These are phyloP conservation scores for Rhagium mordax DNA, from an alignment of 2,888 invertebrate genomes.

Conservation along the genomic window DNA sequence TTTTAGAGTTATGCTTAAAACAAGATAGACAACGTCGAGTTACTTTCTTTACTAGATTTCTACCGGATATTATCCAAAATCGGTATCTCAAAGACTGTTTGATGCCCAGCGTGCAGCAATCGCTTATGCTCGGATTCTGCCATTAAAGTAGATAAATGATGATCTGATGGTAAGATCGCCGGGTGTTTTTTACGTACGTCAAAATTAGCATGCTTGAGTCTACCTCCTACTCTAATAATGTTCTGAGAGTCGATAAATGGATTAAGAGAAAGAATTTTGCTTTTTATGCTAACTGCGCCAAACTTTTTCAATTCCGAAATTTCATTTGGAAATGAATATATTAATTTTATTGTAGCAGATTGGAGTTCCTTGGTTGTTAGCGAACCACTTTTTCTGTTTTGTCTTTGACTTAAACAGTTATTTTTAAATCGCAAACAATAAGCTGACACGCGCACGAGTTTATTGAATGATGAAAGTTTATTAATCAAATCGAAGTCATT, in stretches of 20 bases:
- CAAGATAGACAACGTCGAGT: conserved; percentile 19
- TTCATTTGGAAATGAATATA: too few species aligned
- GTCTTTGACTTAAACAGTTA: neutral
- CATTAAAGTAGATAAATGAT: too few species aligned
- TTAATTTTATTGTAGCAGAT: too few species aligned
- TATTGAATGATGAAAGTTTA: neutral
- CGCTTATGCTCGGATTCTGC: neutral
- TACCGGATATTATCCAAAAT: conserved; percentile 16
- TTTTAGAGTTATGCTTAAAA: conserved; percentile 4
- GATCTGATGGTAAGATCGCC: too few species aligned
- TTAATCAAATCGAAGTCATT: conserved; percentile 10
- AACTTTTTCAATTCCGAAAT: too few species aligned
- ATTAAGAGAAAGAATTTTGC: too few species aligned
- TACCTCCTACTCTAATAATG: too few species aligned
- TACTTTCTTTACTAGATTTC: conserved; percentile 5
- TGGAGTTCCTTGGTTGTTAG: too few species aligned
- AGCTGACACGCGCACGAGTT: conserved; percentile 5
- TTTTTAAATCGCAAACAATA: conserved; percentile 7
- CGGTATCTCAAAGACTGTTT: conserved; percentile 10
- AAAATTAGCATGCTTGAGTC: too few species aligned
- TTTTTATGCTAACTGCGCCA: too few species aligned
- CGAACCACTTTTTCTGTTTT: neutral
- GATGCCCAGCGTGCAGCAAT: conserved; percentile 18
- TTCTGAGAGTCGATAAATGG: too few species aligned
- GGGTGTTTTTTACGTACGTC: too few species aligned